Percentiles rank a stretch among this genome's conserved stretches.
These are phyloP conservation scores for Columba janthina DNA, from an alignment of 2,113 vertebrate genomes.

Conservation along the genomic window DNA sequence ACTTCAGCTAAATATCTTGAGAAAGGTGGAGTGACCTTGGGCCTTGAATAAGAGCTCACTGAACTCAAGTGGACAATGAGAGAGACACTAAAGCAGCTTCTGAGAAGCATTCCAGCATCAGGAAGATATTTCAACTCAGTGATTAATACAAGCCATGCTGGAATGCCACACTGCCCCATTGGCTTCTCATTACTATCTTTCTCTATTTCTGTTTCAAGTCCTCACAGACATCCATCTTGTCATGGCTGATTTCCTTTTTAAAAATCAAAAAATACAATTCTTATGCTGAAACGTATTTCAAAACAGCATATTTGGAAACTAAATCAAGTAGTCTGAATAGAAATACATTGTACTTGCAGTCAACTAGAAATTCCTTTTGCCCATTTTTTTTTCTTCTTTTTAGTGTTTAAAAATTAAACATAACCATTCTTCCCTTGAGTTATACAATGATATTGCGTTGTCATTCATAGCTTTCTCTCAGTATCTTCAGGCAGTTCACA, in stretches of 20 bases:
- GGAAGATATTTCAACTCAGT: background rate
- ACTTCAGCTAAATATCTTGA: background rate
- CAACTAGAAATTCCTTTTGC: background rate
- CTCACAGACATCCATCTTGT: background rate
- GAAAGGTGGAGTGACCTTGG: background rate
- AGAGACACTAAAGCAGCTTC: background rate
- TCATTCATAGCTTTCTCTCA: background rate
- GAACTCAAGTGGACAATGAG: background rate
- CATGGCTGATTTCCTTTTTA: background rate
- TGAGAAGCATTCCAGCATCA: background rate
- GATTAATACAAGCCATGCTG: background rate
- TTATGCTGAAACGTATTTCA: slow-evolving; percentile 2
- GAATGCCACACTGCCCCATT: background rate
- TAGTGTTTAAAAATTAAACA: background rate
- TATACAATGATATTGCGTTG: background rate
- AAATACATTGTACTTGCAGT: background rate
- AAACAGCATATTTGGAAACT: background rate
- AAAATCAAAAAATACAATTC: background rate
- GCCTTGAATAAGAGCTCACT: background rate
- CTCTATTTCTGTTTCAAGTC: background rate
- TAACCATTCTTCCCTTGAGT: background rate
- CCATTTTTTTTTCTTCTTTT: background rate
- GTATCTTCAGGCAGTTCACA: background rate
- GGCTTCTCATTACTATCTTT: background rate
- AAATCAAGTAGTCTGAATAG: background rate